Evolutionary conservation across 2,888 invertebrate genomes (phyloP).

Genomic region (Drosophila hawaiiensis): DNA sequence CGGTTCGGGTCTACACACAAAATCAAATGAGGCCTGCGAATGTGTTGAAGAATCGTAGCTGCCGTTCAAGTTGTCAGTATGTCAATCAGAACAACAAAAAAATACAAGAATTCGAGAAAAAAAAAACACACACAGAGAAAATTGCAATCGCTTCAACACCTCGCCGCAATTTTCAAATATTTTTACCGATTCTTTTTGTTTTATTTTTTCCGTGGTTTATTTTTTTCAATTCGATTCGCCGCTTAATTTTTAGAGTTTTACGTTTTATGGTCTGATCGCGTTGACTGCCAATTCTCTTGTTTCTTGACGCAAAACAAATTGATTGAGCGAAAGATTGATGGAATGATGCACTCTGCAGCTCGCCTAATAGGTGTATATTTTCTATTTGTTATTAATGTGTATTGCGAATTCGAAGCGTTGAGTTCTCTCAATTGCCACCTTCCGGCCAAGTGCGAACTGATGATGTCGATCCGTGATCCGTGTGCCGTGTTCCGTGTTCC

Average conservation of each 20-base stretch:
- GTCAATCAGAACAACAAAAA: conserved; percentile 45
- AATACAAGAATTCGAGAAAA: conserved; percentile 11
- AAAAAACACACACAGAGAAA: conserved; percentile 17
- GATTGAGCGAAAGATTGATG: conserved; percentile 66
- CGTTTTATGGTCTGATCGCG: conserved; percentile 64
- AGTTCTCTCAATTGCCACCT: conserved; percentile 82
- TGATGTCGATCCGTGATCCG: conserved; percentile 24
- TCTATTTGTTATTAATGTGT: conserved; percentile 28
- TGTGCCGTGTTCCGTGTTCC: conserved; percentile 20
- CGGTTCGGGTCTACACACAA: conserved; percentile 25
- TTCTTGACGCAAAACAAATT: conserved; percentile 39
- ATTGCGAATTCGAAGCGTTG: conserved; percentile 68
- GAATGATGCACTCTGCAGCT: conserved; percentile 51
- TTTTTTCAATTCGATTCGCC: conserved; percentile 24
- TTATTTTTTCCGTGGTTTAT: neutral
- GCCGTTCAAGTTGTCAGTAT: conserved; percentile 57
- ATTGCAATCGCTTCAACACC: conserved; percentile 58
- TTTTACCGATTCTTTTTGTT: conserved; percentile 18
- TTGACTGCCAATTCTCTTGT: conserved; percentile 55
- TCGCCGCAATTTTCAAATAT: conserved; percentile 49
- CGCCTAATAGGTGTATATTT: conserved; percentile 59
- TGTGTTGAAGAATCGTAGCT: conserved; percentile 48
- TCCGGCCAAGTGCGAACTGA: conserved; percentile 72
- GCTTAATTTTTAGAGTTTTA: conserved; percentile 34
- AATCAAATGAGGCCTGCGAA: conserved; percentile 20